These are phyloP conservation scores for Rhodophaea formosa DNA, from an alignment of 2,888 invertebrate species.

Conservation along the genomic window DNA sequence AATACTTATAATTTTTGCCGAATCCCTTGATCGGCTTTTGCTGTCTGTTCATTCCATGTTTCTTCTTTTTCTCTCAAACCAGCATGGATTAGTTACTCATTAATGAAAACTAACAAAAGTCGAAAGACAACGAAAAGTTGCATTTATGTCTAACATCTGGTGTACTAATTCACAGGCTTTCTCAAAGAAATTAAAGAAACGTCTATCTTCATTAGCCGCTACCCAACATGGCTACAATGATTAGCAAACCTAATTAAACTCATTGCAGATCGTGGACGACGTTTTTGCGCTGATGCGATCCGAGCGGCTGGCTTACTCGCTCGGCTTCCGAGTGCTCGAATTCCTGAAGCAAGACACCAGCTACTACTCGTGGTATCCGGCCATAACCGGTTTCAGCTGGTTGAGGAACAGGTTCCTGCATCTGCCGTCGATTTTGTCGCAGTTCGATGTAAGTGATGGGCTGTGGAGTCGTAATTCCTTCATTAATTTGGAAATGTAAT, in stretches of 20 bases:
- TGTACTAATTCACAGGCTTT: background rate
- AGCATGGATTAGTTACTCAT: no score
- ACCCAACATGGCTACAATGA: background rate
- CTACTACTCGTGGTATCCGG: constrained; percentile 71
- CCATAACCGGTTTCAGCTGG: constrained; percentile 67
- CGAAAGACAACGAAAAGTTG: no score
- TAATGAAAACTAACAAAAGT: no score
- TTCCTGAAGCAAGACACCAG: constrained; percentile 66
- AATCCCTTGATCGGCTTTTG: no score
- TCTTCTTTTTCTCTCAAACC: no score
- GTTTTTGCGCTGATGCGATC: constrained; percentile 71
- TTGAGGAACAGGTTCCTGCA: constrained; percentile 66
- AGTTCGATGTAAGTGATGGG: constrained; percentile 59
- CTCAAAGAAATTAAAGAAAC: background rate
- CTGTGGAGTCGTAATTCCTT: background rate
- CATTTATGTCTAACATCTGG: no score
- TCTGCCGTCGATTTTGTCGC: constrained; percentile 47
- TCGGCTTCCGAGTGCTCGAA: constrained; percentile 63
- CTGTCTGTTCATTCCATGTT: no score
- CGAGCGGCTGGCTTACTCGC: constrained; percentile 45
- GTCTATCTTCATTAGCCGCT: background rate
- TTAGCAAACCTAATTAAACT: background rate
- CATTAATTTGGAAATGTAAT: background rate
- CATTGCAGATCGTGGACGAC: constrained; percentile 68
- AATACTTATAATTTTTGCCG: no score